phyloP scores from a whole-genome alignment of 2,888 invertebrate species.

The Subacronicta megacephala region DNA sequence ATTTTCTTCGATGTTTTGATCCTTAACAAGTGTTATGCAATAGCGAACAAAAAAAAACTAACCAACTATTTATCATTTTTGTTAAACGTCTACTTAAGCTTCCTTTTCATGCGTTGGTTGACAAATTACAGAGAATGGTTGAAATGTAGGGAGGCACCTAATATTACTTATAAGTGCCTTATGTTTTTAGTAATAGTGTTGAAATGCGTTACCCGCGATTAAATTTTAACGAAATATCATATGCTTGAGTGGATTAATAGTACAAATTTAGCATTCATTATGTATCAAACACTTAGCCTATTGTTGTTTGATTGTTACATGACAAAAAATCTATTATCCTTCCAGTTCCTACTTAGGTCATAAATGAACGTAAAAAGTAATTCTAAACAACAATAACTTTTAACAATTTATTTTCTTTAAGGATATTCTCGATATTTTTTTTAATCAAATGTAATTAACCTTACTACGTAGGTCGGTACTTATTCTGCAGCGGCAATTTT shows the following conservation, averaged over 20 bases:
- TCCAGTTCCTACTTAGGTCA: too few relatives aligned
- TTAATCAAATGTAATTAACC: too few relatives aligned
- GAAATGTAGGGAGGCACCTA: constrained; percentile 9
- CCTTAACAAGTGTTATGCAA: constrained; percentile 39
- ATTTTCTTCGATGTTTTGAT: constrained; percentile 15
- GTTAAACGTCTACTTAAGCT: constrained; percentile 18
- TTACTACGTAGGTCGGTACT: too few relatives aligned
- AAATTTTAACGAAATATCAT: constrained; percentile 32
- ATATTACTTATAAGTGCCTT: not conserved
- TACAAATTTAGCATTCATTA: constrained; percentile 29
- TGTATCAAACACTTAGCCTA: constrained; percentile 8
- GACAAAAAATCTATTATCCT: too few relatives aligned
- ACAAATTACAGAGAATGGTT: constrained; percentile 20
- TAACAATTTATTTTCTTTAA: too few relatives aligned
- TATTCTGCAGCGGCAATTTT: too few relatives aligned
- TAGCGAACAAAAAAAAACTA: constrained; percentile 17
- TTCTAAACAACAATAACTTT: too few relatives aligned
- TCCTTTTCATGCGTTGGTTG: constrained; percentile 16
- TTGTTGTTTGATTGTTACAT: too few relatives aligned
- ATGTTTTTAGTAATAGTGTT: constrained; percentile 13
- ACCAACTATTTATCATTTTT: constrained; percentile 21
- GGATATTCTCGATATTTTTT: too few relatives aligned
- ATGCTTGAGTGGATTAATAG: constrained; percentile 45
- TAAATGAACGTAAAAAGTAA: too few relatives aligned
- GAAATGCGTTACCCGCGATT: constrained; percentile 35